A percentile compares a stretch with the other conserved stretches of the same genome.
phyloP scores from a whole-genome alignment of 2,113 vertebrate genomes.

The Entomyzon cyanotis region DNA sequence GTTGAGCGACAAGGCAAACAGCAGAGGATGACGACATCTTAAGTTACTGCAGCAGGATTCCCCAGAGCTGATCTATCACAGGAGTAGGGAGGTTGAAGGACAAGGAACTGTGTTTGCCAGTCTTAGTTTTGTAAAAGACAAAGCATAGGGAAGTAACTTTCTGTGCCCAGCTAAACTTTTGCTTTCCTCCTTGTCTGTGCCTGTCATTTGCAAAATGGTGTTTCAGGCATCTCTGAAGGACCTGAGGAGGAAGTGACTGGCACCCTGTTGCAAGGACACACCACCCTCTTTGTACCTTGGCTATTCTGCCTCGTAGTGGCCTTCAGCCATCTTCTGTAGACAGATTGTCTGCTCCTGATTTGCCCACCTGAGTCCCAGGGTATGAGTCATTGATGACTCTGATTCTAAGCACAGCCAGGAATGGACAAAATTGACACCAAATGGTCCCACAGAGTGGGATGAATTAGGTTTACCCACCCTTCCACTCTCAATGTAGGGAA shows the following conservation, averaged over 20 bases:
- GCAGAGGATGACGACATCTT: not conserved
- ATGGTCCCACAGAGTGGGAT: not conserved
- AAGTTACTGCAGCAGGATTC: not conserved
- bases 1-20: not conserved
- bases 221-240: not conserved
- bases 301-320: not conserved
- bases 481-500: not conserved
- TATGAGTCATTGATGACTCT: not conserved
- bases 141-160: not conserved
- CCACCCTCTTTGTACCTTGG: not conserved
- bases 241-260: not conserved
- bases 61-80: not conserved
- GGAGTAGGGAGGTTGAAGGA: not conserved
- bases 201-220: not conserved
- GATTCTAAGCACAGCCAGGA: not conserved
- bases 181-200: not conserved
- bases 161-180: not conserved
- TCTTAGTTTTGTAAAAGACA: not conserved
- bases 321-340: not conserved
- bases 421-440: not conserved
- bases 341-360: not conserved
- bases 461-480: not conserved
- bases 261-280: not conserved
- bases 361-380: not conserved
- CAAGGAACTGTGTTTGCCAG: not conserved